Evolutionary conservation across 2,113 vertebrate species (phyloP), one percentile per base, ranked within the genome.

Genomic region (Hyla sarda): DNA sequence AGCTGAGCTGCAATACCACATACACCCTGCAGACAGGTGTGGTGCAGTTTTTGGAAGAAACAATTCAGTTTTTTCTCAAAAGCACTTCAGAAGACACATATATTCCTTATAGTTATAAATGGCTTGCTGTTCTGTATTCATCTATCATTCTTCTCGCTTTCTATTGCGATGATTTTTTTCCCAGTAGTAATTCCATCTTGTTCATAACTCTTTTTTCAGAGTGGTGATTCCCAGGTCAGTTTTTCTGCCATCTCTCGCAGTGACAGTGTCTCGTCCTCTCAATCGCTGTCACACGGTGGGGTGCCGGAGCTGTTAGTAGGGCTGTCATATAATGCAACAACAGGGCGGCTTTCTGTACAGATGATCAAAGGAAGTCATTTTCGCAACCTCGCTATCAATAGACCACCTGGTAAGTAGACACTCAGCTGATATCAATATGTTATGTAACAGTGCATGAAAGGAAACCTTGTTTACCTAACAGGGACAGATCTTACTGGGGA

Each of bases 311-410:
- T 99, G 89, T 91, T 99, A 58, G 92, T 99, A 88, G 98, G 98
- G 2, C 93, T 99, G 87, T 93, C 95, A 7, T 99, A 99, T 93
- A 99, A 96, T 47, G 96, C 98, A 91, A 98, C 97, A 62, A 99
- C 98, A 0, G 98, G 98, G 52, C 96, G 97, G 86, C 95, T 99
- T 93, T 96, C 98, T 8, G 97, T 99, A 90, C 97, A 99, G 93
- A 92, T 99, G 90, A 96, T 99, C 94, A 99, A 99, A 94, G 98
- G 98, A 83, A 99, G 97, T 88, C 97, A 98, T 93, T 98, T 99
- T 94, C 95, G 96, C 88, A 98, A 98, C 93, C 95, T 97, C 4
- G 95, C 97, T 25, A 88, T 97, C 91, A 97, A 94, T 93, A 94
- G 96, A 89, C 96, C 97, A 2, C 98, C 98, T 88, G 97, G 98